Evolutionary conservation across 2,888 invertebrate species (phyloP), one percentile per base, ranked within the genome.

Genomic region (Syrphus vitripennis): DNA sequence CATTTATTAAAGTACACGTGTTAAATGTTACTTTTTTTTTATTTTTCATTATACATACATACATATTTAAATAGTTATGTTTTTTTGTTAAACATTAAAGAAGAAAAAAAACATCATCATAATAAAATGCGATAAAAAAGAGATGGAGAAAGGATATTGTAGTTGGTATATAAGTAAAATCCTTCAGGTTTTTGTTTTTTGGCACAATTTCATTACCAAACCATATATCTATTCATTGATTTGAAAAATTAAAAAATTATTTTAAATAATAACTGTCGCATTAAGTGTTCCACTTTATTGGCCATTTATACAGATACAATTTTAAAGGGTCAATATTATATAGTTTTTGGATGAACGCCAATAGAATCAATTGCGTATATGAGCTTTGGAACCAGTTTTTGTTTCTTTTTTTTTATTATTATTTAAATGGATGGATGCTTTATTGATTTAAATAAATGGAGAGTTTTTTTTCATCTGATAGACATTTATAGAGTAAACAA

Each of bases 1-100:
- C 59, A 77, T 83, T 72, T 57, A 67, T 72, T 53, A 63, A 78
- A 76, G 21, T 84, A 81, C 84, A 84, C 84, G 81, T 84, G 84
- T 53, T 76, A 24, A 37, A 55, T 10, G 45, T 37, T 70, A 61
- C 34, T 31, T 65, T 45, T 40, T 45, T 76, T 26, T 37, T 40
- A 45, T 70, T 48, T n/a, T n/a, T n/a, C n/a, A n/a, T n/a, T n/a
- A n/a, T n/a, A n/a, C n/a, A n/a, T n/a, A n/a, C n/a, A n/a, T n/a
- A n/a, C n/a, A 31, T 70, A 70, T 65, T 71, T 72, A 42, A 63
- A 45, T 9, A 40, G 19, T 42, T 16, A 29, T 55, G 10, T n/a
- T n/a, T n/a, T n/a, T n/a, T n/a, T n/a, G n/a, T n/a, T n/a, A n/a
- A n/a, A n/a, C n/a, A n/a, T n/a, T n/a, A n/a, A n/a, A n/a, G n/a